phyloP scores from a whole-genome alignment of 2,797 vertebrate species.

The Loris lydekkerianus region DNA sequence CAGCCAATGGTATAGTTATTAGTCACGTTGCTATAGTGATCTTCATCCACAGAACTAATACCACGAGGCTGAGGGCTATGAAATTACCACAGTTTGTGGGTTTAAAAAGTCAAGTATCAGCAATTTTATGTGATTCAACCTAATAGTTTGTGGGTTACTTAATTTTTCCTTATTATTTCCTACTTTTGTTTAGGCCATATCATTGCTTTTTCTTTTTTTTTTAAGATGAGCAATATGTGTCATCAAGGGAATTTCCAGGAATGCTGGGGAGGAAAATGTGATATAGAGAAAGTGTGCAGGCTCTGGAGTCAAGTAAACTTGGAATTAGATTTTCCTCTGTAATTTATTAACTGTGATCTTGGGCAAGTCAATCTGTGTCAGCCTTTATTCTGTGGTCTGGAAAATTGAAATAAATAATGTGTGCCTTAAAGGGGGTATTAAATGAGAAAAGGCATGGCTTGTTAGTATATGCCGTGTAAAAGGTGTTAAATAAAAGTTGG shows the following conservation, averaged over 20 bases:
- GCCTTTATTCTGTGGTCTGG: constrained; percentile 14
- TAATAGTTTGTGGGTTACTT: constrained; percentile 48
- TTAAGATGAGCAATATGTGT: constrained; percentile 65
- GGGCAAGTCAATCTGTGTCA: neutral
- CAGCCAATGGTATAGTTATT: neutral
- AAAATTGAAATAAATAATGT: constrained; percentile 61
- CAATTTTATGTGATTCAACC: constrained; percentile 44
- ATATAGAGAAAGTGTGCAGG: neutral
- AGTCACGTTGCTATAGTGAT: neutral
- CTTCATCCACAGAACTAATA: neutral
- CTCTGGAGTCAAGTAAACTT: constrained; percentile 54
- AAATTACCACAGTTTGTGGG: constrained; percentile 27
- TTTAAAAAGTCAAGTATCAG: constrained; percentile 16
- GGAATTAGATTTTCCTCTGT: constrained; percentile 42
- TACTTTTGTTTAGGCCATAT: constrained; percentile 48
- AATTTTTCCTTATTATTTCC: constrained; percentile 63
- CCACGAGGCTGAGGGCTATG: neutral
- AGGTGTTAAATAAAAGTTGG: neutral
- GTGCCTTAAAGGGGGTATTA: constrained; percentile 5
- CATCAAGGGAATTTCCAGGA: constrained; percentile 73
- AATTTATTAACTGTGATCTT: constrained; percentile 64
- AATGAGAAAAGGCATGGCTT: constrained; percentile 35
- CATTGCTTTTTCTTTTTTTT: constrained; percentile 6
- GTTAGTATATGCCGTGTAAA: constrained; percentile 6
- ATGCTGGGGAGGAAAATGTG: constrained; percentile 56